A percentile compares a stretch with the other conserved stretches of the same genome.
Evolutionary conservation across 2,888 invertebrate species (phyloP).

Genomic region (Spicauda simplicius): DNA sequence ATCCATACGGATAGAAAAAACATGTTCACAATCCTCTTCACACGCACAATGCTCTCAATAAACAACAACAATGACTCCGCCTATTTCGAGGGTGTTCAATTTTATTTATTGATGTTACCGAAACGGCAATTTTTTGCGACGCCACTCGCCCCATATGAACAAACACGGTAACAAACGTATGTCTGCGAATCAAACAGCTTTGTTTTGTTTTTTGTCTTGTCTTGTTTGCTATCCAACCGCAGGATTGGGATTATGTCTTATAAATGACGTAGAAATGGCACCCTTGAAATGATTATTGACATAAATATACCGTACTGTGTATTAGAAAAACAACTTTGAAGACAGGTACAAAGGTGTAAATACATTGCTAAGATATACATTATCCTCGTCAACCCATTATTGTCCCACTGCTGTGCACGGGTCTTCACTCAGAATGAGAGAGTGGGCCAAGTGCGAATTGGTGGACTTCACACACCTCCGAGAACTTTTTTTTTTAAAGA

Average conservation of each 20-base stretch:
- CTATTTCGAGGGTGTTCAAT: constrained; percentile 21
- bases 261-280: neutral
- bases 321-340: too few species aligned
- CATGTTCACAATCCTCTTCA: neutral
- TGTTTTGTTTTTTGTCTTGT: constrained; percentile 24
- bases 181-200: constrained; percentile 31
- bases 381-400: too few species aligned
- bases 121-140: constrained; percentile 24
- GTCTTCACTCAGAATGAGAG: too few species aligned
- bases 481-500: too few species aligned
- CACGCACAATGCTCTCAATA: constrained; percentile 6
- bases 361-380: too few species aligned
- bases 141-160: constrained; percentile 19
- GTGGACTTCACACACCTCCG: too few species aligned
- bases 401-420: too few species aligned
- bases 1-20: neutral
- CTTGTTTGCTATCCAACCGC: constrained; percentile 23
- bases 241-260: constrained; percentile 23
- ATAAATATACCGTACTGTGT: too few species aligned
- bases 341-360: too few species aligned
- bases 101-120: constrained; percentile 22
- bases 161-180: constrained; percentile 33
- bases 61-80: constrained; percentile 24
- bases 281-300: too few species aligned
- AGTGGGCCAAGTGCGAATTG: too few species aligned